Evolutionary conservation across 2,113 vertebrate species (phyloP).

Genomic region (Gallinago jamesoni): DNA sequence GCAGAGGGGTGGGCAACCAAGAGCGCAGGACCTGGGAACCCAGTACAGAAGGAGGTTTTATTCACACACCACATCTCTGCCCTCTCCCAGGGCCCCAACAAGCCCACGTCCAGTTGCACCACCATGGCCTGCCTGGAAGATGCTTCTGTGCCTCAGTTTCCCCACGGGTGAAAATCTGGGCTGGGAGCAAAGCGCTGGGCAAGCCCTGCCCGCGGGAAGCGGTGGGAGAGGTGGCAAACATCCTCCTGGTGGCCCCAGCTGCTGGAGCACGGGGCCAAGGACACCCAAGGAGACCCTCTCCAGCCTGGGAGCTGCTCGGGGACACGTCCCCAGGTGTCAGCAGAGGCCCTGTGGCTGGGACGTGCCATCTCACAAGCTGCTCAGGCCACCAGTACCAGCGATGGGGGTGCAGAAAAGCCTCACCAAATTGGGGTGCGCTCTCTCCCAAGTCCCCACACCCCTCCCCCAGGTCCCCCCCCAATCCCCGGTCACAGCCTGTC

Average conservation of each 20-base stretch:
- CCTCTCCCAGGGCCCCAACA: not conserved
- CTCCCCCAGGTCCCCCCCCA: no score
- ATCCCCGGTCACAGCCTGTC: not conserved
- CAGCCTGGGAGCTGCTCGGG: not conserved
- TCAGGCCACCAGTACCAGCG: accelerated
- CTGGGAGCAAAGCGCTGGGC: not conserved
- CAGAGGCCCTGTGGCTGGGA: not conserved
- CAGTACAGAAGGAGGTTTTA: not conserved
- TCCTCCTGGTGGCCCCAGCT: not conserved
- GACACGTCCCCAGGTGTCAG: accelerated
- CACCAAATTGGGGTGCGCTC: accelerated
- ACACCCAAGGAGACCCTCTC: not conserved
- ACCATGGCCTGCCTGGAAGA: not conserved
- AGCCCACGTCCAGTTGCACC: not conserved
- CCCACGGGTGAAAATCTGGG: not conserved
- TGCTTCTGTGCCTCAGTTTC: not conserved
- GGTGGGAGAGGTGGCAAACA: not conserved
- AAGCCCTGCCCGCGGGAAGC: not conserved
- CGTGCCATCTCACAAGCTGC: not conserved
- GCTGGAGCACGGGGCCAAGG: not conserved
- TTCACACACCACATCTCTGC: not conserved
- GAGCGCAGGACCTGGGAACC: not conserved
- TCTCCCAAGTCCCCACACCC: not conserved
- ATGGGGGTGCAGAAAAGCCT: not conserved
- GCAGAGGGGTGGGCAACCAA: not conserved